Evolutionary conservation across 2,888 invertebrate species (phyloP), one percentile per base, ranked within the genome.

Genomic region (Melipona bicolor): DNA sequence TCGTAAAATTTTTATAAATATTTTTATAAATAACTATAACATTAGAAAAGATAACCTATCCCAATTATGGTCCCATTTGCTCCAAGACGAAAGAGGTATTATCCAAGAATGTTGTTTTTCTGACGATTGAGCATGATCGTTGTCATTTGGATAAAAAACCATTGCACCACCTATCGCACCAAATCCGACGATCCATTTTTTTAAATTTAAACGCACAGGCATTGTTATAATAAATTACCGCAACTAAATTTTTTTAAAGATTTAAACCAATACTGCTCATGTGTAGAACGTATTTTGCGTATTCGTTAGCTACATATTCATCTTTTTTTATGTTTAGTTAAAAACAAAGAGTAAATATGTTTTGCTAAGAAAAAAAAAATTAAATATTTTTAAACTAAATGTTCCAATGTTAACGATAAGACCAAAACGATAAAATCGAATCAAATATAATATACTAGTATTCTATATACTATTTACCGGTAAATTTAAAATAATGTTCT

Each of bases 61-160:
- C 98, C 98, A 98, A 95, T 98, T 98, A 77, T 95, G 95, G 90
- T 98, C 97, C 98, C 98, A 98, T 92, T 96, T 96, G 0, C 97
- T 95, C 78, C 96, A 95, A 0, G 97, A 96, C 0, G 95, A 95
- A 88, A 95, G 96, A 94, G 96, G 96, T 11, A 96, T 96, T 0
- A 97, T 97, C 97, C 97, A 97, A 0, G 97, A 96, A 89, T 96
- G 96, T 64, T 95, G 94, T 0, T 96, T 97, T 70, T 92, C 88
- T 27, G 85, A 94, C 72, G 94, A 95, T 87, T 95, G 95, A 67
- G 94, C 93, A 88, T 95, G 90, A 91, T 94, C 95, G 73, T 93
- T 93, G 19, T 91, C 88, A 87, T 95, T 95, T 77, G 96, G 95
- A 92, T 96, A 96, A 93, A 96, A 96, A 3, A 96, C 95, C 1